Base-by-base conservation (phyloP, 2,888 invertebrate genomes). In the Coenonympha glycerion region DNA sequence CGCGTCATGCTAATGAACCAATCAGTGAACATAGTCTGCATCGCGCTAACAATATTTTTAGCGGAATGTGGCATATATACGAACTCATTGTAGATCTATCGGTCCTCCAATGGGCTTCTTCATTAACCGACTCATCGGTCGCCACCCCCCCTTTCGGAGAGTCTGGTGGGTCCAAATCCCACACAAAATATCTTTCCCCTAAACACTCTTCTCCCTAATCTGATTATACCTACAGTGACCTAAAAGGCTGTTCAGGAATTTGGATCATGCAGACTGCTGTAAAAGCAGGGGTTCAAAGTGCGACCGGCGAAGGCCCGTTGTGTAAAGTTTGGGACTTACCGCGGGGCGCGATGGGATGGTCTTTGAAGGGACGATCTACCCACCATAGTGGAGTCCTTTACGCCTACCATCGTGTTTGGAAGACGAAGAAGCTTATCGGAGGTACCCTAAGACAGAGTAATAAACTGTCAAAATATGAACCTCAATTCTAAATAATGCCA, bases 81-180 rank as follows among this genome's bases (percentile, higher is more conserved):
- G 3, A 13, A 18, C 19, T 37, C 3, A n/a, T 11, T 22, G 28
- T 4, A 3, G 2, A 6, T 1, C 9, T 1, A 18, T 33, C 34
- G 49, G 49, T 49, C 49, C 37, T 49, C 49, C 16, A 30, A 49
- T 18, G 22, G 36, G 49, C 41, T 49, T 28, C 40, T 21, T 15
- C 42, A 36, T 42, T 28, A 36, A 28, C 49, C 42, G 49, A 49
- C 42, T 28, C 42, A 36, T 49, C 18, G 48, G 33, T 48, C 39
- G 48, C 30, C 33, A 34, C 48, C 40, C 48, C 40, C 21, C 21
- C 19, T 34, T 19, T n/a, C 18, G 48, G 41, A 13, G 9, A 33
- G 34, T 41, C 41, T 11, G 3, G 34, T 48, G 48, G 18, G 13
- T 18, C 6, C 31, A 5, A 34, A 18, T 34, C 18, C 48, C 13